Base-by-base conservation (phyloP, 2,797 vertebrate genomes). In the Lerista edwardsae region DNA sequence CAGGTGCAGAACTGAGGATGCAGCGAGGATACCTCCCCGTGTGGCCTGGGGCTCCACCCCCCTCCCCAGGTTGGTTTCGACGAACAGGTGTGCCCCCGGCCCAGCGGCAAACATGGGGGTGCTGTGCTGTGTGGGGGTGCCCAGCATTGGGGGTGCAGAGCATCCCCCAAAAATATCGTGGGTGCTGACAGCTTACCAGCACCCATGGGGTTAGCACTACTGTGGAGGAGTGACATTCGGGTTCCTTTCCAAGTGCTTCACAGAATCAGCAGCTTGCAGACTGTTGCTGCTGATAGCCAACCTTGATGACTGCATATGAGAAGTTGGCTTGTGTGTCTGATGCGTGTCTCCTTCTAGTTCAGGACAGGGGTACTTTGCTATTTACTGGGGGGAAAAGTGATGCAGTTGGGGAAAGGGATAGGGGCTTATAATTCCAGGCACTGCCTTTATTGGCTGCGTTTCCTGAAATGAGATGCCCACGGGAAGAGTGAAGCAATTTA, bases 311-410 rank as follows among this genome's bases (percentile, higher is more conserved):
- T 61, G 67, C 25, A 47, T 86, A 86, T 68, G 64, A 78, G 55
- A 84, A 79, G 39, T n/a, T 57, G 41, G 79, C 75, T 55, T 47
- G n/a, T 85, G 17, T 67, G 69, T 1, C 4, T 36, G 68, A 72
- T 72, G 73, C 29, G 68, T 2, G 47, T n/a, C n/a, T 31, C 8
- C 55, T 25, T 80, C 77, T 81, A 65, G 91, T 91, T 90, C 88
- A 88, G 34, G 74, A 41, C 0, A 14, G 85, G 84, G 17, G n/a
- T 23, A 31, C 72, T 67, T 84, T 11, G 21, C 51, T 55, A 55
- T 62, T 62, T 88, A 88, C 84, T 88, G 80, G 41, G 88, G 85
- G 87, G 89, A 88, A 39, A 34, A 86, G 91, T 87, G 64, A 4
- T 87, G 68, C 2, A n/a, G 65, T 88, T 89, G 90, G 88, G 75